Conservation (phyloP, 1,140 invertebrate species). For the Drosophila equinoxialis region DNA sequence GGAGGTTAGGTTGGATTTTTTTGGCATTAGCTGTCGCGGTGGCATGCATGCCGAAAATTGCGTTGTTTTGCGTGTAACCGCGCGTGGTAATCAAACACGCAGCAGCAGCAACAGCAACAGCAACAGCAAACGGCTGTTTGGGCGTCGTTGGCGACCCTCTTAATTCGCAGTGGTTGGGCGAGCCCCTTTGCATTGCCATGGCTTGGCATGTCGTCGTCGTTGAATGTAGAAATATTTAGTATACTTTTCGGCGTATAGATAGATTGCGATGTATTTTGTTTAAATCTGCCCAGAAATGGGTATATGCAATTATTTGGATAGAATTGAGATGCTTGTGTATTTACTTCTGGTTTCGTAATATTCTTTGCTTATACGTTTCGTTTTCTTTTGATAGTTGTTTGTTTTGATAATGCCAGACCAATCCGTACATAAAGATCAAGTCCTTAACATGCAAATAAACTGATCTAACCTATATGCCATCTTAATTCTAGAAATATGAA, state of each 20-base stretch:
- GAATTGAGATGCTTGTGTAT: too few relatives aligned
- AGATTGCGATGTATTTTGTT: not conserved
- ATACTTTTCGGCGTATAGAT: not conserved
- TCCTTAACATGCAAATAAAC: too few relatives aligned
- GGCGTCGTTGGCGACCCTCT: slow-evolving; percentile 17
- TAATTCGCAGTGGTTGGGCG: slow-evolving; percentile 21
- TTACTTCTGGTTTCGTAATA: too few relatives aligned
- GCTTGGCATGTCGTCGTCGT: not conserved
- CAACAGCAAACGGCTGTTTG: too few relatives aligned
- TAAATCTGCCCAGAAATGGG: too few relatives aligned
- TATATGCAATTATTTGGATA: too few relatives aligned
- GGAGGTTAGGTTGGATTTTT: slow-evolving; percentile 10
- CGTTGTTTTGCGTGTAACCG: slow-evolving; percentile 82
- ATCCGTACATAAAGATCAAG: too few relatives aligned
- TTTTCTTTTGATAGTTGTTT: too few relatives aligned
- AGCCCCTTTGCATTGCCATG: not conserved
- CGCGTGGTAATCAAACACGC: slow-evolving; percentile 82
- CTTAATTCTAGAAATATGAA: too few relatives aligned
- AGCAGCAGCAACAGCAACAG: slow-evolving; percentile 18
- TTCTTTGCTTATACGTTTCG: too few relatives aligned
- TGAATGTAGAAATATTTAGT: not conserved
- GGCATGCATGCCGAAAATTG: slow-evolving; percentile 82
- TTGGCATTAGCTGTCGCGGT: slow-evolving; percentile 16
- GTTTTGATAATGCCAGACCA: too few relatives aligned
- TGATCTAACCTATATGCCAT: too few relatives aligned